Conservation (phyloP, 2,888 invertebrate species). For the Neocrepidodera transversa region DNA sequence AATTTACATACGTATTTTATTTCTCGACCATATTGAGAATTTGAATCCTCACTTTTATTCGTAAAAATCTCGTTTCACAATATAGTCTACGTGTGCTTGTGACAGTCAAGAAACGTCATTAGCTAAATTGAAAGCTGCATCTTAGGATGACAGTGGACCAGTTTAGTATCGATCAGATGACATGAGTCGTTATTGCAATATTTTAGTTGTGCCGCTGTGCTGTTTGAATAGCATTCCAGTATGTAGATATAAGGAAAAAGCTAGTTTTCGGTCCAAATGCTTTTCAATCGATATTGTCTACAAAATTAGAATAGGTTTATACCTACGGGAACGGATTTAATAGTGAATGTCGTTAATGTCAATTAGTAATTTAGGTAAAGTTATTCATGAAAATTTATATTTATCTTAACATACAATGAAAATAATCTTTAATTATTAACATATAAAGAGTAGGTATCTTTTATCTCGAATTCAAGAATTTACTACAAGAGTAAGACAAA, state of each 20-base stretch:
- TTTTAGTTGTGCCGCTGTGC: slow-evolving; percentile 48
- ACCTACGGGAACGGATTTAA: background rate
- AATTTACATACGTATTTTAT: background rate
- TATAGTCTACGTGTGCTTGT: slow-evolving; percentile 59
- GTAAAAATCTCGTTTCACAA: slow-evolving; percentile 54
- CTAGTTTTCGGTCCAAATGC: slow-evolving; percentile 57
- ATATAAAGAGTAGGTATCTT: too few relatives aligned
- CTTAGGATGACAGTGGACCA: slow-evolving; percentile 56
- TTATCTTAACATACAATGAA: too few relatives aligned
- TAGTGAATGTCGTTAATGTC: slow-evolving; percentile 10
- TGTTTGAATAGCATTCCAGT: slow-evolving; percentile 62
- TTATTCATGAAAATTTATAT: too few relatives aligned
- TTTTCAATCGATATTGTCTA: slow-evolving; percentile 49
- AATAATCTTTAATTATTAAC: too few relatives aligned
- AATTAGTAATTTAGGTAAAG: background rate
- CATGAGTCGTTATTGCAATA: slow-evolving; percentile 42
- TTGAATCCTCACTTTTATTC: slow-evolving; percentile 29
- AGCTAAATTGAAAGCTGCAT: slow-evolving; percentile 63
- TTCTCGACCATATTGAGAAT: slow-evolving; percentile 23
- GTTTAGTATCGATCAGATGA: slow-evolving; percentile 33
- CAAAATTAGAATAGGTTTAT: slow-evolving; percentile 17
- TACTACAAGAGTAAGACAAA: too few relatives aligned
- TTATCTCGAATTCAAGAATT: too few relatives aligned
- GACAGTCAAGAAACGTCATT: slow-evolving; percentile 62
- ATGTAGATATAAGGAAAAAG: slow-evolving; percentile 54